These are phyloP conservation scores for Cariama cristata DNA, from an alignment of 2,113 vertebrate genomes.

Conservation along the genomic window DNA sequence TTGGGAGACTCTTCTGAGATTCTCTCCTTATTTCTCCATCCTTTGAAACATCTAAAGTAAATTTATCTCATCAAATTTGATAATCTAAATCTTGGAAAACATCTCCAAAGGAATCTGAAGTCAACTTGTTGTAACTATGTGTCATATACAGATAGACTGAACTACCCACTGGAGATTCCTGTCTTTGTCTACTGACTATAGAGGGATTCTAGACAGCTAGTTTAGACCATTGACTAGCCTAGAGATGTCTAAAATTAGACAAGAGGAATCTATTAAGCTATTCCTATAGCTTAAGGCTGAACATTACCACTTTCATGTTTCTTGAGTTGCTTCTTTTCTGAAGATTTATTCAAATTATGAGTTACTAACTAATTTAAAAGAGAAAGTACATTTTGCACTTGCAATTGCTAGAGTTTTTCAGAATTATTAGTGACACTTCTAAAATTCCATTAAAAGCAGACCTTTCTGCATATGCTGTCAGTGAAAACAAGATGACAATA, in stretches of 20 bases:
- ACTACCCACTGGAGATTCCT: not conserved
- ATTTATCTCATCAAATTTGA: not conserved
- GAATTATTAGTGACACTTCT: not conserved
- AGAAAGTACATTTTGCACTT: slow-evolving; percentile 15
- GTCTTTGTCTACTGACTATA: not conserved
- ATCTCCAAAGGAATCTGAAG: not conserved
- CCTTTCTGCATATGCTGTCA: not conserved
- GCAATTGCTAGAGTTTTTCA: not conserved
- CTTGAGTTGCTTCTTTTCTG: not conserved
- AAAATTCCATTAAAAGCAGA: not conserved
- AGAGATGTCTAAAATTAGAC: not conserved
- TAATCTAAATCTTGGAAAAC: not conserved
- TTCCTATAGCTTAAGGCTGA: not conserved
- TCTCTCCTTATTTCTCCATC: not conserved
- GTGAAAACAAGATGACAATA: not conserved
- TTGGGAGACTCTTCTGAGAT: not conserved
- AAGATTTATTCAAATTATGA: not conserved
- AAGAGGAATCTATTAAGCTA: not conserved
- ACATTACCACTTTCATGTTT: not conserved
- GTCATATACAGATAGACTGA: not conserved
- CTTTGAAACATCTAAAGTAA: not conserved
- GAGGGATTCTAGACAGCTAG: not conserved
- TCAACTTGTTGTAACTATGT: not conserved
- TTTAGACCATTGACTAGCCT: not conserved
- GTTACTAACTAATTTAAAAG: not conserved